Percentiles rank a stretch among this genome's conserved stretches.
Conservation (phyloP, 2,888 invertebrate genomes). For the Rhodophaea formosa region DNA sequence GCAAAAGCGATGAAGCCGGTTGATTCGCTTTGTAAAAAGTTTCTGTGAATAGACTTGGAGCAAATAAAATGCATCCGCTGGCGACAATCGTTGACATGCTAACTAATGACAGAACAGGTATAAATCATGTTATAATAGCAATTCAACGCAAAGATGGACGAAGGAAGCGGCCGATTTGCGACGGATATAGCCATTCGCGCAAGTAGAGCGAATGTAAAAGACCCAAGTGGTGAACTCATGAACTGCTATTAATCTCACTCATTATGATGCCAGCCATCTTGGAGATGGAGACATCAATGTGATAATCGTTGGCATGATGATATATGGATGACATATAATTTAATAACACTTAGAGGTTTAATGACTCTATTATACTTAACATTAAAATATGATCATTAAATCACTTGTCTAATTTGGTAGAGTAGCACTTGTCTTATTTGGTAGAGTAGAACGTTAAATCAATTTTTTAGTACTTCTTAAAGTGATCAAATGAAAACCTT, state of each 20-base stretch:
- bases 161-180: constrained; percentile 77
- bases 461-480: neutral
- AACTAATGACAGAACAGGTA: constrained; percentile 76
- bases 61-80: constrained; percentile 70
- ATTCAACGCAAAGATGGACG: constrained; percentile 58
- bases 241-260: constrained; percentile 54
- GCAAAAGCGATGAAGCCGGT: constrained; percentile 24
- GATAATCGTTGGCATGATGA: too few species aligned
- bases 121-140: constrained; percentile 75
- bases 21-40: constrained; percentile 43
- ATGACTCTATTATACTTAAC: too few species aligned
- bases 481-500: too few species aligned
- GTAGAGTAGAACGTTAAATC: neutral
- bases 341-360: neutral
- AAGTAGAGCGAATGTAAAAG: constrained; percentile 52
- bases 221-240: constrained; percentile 44
- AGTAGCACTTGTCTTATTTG: neutral
- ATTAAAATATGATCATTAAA: too few species aligned
- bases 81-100: constrained; percentile 66
- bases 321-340: too few species aligned
- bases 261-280: constrained; percentile 30
- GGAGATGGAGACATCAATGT: too few species aligned
- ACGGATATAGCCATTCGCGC: constrained; percentile 75
- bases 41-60: constrained; percentile 29
- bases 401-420: too few species aligned